Conservation (phyloP, 2,888 invertebrate species). For the Dasysyrphus albostriatus region DNA sequence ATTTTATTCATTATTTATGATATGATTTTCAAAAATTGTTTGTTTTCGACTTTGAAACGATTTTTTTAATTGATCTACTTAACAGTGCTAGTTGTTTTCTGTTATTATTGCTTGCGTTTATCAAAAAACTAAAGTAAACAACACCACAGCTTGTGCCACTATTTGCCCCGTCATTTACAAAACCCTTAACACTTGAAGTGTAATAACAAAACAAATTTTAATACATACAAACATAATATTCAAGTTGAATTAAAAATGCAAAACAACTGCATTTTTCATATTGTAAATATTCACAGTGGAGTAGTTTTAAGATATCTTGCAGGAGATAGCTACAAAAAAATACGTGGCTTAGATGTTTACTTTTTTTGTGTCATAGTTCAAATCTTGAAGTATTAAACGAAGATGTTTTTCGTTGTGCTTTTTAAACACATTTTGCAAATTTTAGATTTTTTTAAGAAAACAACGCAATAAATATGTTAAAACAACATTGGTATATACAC, state of each 20-base stretch:
- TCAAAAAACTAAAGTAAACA: slow-evolving; percentile 5
- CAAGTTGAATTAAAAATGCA: neutral
- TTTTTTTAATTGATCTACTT: neutral
- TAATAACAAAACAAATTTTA: neutral
- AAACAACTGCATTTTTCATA: neutral
- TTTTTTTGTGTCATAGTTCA: too few relatives aligned
- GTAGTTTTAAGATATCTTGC: neutral
- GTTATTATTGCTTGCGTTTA: neutral
- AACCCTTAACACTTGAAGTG: neutral
- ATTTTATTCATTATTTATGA: too few relatives aligned
- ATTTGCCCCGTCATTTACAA: neutral
- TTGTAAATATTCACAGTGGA: neutral
- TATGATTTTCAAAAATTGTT: too few relatives aligned
- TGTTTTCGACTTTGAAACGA: too few relatives aligned
- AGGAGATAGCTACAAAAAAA: too few relatives aligned
- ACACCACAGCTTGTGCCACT: neutral
- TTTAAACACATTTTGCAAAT: too few relatives aligned
- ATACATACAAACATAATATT: neutral
- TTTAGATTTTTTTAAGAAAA: too few relatives aligned
- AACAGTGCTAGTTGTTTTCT: slow-evolving; percentile 32
- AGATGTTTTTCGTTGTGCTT: too few relatives aligned
- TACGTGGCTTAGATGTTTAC: too few relatives aligned
- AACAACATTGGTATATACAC: too few relatives aligned
- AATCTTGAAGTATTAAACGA: too few relatives aligned
- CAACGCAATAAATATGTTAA: too few relatives aligned